Percentiles rank a stretch among this genome's conserved stretches.
phyloP scores from a whole-genome alignment of 1,140 invertebrate genomes.

The Neotoxoptera formosana region DNA sequence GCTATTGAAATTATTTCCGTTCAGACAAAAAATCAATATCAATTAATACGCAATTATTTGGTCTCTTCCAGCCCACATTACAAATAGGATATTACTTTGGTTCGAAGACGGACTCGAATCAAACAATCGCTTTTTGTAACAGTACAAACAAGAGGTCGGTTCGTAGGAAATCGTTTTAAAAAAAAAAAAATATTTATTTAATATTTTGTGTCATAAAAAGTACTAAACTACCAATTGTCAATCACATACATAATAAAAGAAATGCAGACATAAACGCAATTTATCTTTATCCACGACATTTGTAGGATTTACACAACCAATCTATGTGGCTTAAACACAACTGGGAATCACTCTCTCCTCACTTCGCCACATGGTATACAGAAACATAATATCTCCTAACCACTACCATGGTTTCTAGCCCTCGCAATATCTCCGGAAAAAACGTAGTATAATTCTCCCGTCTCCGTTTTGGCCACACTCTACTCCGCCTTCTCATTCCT shows the following conservation, averaged over 20 bases:
- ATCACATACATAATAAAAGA: not conserved
- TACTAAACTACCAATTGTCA: not conserved
- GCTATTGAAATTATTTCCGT: not conserved
- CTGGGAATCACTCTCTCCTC: too few species aligned
- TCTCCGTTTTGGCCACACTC: too few species aligned
- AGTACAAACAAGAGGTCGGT: not conserved
- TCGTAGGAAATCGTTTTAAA: not conserved
- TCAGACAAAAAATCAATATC: not conserved
- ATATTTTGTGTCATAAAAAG: not conserved
- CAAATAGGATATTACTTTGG: not conserved
- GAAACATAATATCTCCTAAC: too few species aligned
- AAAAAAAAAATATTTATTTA: not conserved
- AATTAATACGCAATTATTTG: not conserved
- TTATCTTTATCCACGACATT: too few species aligned
- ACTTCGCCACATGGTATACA: too few species aligned
- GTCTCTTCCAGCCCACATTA: not conserved
- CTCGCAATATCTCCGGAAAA: too few species aligned
- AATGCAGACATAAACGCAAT: not conserved
- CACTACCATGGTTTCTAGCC: too few species aligned
- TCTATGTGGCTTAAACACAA: too few species aligned
- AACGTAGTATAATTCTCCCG: too few species aligned
- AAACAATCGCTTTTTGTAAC: not conserved
- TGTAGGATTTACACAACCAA: too few species aligned
- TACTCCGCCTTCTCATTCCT: too few species aligned
- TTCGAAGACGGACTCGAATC: not conserved